Base-by-base conservation (phyloP, 2,797 vertebrate genomes). In the Eurystomus glaucurus region DNA sequence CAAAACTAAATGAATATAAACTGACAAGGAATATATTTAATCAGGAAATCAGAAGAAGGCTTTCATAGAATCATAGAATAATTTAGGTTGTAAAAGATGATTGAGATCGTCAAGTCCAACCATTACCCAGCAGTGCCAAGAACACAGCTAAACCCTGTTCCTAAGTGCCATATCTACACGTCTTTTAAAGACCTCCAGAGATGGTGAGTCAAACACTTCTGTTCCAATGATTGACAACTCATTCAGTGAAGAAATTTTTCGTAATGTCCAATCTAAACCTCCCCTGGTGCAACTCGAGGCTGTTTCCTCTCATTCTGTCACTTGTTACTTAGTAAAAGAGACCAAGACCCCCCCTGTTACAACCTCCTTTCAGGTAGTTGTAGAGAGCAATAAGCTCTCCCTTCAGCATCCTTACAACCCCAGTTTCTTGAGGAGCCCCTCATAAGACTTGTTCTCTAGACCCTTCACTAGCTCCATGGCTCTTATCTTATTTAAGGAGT, bases 221-320 rank as follows among this genome's bases (percentile, higher is more conserved):
- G 11, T 83, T 85, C 37, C 50, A 45, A 9, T 20, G 11, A 5
- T 60, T 75, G n/a, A 43, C 25, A 55, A 55, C 9, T 1, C 3
- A 55, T 51, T 61, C 1, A 0, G 18, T 58, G 12, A 78, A 71
- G 4, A 55, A 18, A 1, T 31, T 72, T 76, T 89, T 62, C 51
- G 22, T 57, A 13, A 29, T 65, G 37, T 5, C 8, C 54, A 25
- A 19, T 23, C 19, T 71, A 71, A 85, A 71, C 11, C 4, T 90
- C 17, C 33, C 5, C 10, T 71, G 28, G 41, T 14, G 2, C 29
- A 76, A 57, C 41, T 31, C 51, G 29, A 79, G 35, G 23, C 54
- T 6, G 2, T 55, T 72, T 57, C 21, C 31, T 45, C 25, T 62
- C 4, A 4, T 61, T 12, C 16, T 71, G 0, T n/a, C 0, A 0